A percentile compares a stretch with the other conserved stretches of the same genome.
phyloP scores from a whole-genome alignment of 2,888 invertebrate species.

The Diachrysia chrysitis region DNA sequence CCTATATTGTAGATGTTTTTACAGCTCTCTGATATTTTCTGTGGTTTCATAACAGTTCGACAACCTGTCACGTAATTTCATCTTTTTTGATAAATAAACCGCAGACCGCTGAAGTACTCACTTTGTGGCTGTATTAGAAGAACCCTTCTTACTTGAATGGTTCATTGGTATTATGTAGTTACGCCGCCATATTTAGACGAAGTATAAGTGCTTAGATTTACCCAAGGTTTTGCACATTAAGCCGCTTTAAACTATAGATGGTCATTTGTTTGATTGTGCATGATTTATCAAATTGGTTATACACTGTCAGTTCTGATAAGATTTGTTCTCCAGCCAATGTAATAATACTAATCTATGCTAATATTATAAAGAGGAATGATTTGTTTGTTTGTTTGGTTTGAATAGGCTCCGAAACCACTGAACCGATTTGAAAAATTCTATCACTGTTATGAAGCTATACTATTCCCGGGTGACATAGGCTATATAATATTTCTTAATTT shows the following conservation, averaged over 20 bases:
- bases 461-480: too few relatives aligned
- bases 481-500: too few relatives aligned
- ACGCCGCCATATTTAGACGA: background rate
- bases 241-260: background rate
- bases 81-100: conserved; percentile 47
- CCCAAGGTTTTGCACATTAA: background rate
- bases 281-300: background rate
- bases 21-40: conserved; percentile 19
- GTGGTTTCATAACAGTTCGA: conserved; percentile 45
- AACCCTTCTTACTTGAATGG: conserved; percentile 29
- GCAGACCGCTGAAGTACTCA: conserved; percentile 27
- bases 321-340: too few relatives aligned
- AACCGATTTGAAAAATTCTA: too few relatives aligned
- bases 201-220: background rate
- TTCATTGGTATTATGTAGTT: conserved; percentile 7
- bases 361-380: too few relatives aligned
- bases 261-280: conserved; percentile 3
- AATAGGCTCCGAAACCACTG: too few relatives aligned
- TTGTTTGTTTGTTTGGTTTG: too few relatives aligned
- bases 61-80: conserved; percentile 47
- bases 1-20: background rate
- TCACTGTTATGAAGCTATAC: too few relatives aligned
- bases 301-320: too few relatives aligned
- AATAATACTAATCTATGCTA: too few relatives aligned
- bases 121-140: conserved; percentile 42